Percentiles rank a stretch among this genome's conserved stretches.
These are phyloP conservation scores for Melanchra persicariae DNA, from an alignment of 2,888 invertebrate species.

Conservation along the genomic window DNA sequence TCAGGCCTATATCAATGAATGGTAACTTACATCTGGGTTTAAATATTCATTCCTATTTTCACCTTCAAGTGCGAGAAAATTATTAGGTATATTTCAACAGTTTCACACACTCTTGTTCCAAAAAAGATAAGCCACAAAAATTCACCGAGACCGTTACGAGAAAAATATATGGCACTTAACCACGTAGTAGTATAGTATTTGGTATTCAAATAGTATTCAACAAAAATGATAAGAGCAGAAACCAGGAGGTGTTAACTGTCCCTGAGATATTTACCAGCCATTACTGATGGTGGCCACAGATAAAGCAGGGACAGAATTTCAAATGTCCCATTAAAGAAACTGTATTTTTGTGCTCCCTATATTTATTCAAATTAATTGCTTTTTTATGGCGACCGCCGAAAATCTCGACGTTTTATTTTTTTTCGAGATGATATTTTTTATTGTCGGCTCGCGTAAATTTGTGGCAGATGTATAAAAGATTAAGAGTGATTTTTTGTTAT, in stretches of 20 bases:
- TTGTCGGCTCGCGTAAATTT: conserved; percentile 34
- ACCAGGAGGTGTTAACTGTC: conserved; percentile 78
- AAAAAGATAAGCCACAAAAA: conserved; percentile 23
- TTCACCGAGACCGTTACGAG: conserved; percentile 35
- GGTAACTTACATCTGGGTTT: too few species aligned
- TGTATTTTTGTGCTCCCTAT: conserved; percentile 76
- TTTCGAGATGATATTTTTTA: conserved; percentile 53
- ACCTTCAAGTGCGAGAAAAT: not conserved
- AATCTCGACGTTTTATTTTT: conserved; percentile 70
- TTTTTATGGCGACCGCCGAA: conserved; percentile 79
- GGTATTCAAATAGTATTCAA: conserved; percentile 79
- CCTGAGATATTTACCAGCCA: conserved; percentile 80
- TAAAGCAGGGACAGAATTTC: conserved; percentile 83
- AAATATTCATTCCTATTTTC: not conserved
- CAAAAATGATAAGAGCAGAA: conserved; percentile 75
- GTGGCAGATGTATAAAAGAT: conserved; percentile 51
- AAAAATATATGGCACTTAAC: conserved; percentile 46
- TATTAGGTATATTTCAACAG: conserved; percentile 1
- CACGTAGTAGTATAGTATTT: conserved; percentile 62
- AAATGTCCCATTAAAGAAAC: conserved; percentile 79
- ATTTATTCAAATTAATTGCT: conserved; percentile 87
- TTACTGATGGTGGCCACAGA: conserved; percentile 79
- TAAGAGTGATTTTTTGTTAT: conserved; percentile 35
- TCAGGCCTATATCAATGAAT: too few species aligned
- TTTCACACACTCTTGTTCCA: conserved; percentile 16